Base-by-base conservation (phyloP, 2,113 vertebrate genomes). In the Hippoglossus stenolepis region DNA sequence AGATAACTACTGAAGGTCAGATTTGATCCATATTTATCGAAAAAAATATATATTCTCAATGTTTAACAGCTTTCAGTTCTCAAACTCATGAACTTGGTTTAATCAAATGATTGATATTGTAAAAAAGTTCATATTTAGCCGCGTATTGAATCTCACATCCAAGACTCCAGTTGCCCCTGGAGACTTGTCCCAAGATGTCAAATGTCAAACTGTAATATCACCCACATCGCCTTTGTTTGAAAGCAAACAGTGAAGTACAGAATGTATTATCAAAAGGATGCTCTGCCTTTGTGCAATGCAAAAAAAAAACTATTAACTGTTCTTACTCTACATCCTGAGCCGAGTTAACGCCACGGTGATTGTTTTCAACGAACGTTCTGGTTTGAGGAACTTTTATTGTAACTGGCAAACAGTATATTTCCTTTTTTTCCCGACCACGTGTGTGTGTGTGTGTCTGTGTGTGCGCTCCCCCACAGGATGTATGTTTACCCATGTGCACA, bases 391-490 rank as follows among this genome's bases (percentile, higher is more conserved):
- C 23, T n/a, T 21, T 23, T n/a, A 54, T 23, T 49, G 45, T 15
- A 20, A 31, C 24, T 21, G 40, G 5, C 17, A 45, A 59, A 35
- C 23, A 6, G 2, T 53, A 0, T 2, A 40, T 54, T 70, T 58
- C 20, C 21, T 9, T 24, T 58, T 26, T 59, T 26, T 62, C 6
- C 3, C 3, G 15, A 26, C 17, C 20, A 49, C 28, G 28, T n/a
- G 10, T 57, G 53, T 2, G 5, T 40, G 47, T 63, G 59, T 18
- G 62, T 38, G 18, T 65, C 6, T 49, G 40, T 54, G 26, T 57
- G 53, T 72, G 70, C 21, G 75, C 51, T 64, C 54, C 54, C 31
- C 43, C 54, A 63, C 51, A 51, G 28, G 53, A 17, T 67, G 56
- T 73, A 38, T 54, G 45, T 74, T 60, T 62, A 72, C 53, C 43